Evolutionary conservation across 2,113 vertebrate genomes (phyloP), one percentile per base, ranked within the genome.

Genomic region (Nerophis lumbriciformis): DNA sequence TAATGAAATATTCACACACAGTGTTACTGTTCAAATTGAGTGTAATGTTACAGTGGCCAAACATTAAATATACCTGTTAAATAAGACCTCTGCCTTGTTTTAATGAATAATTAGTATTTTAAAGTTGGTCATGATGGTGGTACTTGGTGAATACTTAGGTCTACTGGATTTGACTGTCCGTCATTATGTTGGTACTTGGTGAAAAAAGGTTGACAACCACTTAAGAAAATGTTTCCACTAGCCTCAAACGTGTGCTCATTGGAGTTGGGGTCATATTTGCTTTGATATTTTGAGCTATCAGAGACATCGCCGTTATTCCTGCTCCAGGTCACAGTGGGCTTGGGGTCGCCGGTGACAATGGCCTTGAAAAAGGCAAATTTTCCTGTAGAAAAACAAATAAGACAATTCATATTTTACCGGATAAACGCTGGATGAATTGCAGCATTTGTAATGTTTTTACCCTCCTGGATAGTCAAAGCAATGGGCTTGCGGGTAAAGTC

Each of bases 401-500:
- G 19, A 51, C 5, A n/a, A 19, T 44, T 13, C 13, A 36, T 12
- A 13, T 5, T 28, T 35, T 60, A n/a, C 1, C 12, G 59, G 65
- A 13, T 0, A 42, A 0, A 38, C 54, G 6, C 4, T 45, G 5
- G 15, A 12, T 39, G 1, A 6, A 44, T 19, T 53, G 16, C 35
- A 6, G 5, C 42, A 39, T 38, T 38, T 44, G 11, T 42, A 16
- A 42, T 8, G 14, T 21, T 59, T 28, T n/a, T 72, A 94, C 93
- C 93, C 81, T 95, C 92, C 53, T 92, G 91, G 68, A 94, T 79
- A 0, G 92, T 94, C 79, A 94, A 69, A 65, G 87, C 87, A 51
- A 94, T 71, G 0, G 93, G 94, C 81, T 93, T 96, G 75, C 73
- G 88, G 75, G 87, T 89, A 71, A 96, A 95, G 77, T 93, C 92